A percentile compares a stretch with the other conserved stretches of the same genome.
Evolutionary conservation across 1,140 invertebrate species (phyloP).

Genomic region (Plutomurus gul): DNA sequence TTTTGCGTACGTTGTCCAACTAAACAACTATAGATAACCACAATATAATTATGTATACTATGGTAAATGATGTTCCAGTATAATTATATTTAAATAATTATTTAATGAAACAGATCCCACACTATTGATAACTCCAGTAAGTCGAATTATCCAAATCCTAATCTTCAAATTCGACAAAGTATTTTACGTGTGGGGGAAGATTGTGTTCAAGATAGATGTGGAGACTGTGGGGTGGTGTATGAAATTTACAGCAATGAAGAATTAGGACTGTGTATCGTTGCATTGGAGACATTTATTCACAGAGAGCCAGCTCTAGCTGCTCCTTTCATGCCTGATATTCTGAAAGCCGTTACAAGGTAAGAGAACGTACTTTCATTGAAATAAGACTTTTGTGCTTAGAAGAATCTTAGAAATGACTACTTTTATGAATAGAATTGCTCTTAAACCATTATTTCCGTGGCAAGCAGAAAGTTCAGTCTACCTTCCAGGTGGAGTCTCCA

Average conservation of each 20-base stretch:
- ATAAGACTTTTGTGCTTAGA: not conserved
- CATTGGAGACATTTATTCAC: constrained; percentile 93
- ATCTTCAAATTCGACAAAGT: constrained; percentile 63
- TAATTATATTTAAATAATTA: not conserved
- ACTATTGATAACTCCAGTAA: not conserved
- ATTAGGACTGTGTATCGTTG: constrained; percentile 89
- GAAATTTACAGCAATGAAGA: constrained; percentile 98
- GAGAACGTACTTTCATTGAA: not conserved
- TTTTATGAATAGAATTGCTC: constrained; percentile 65
- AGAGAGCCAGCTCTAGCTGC: constrained; percentile 91
- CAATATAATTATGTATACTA: not conserved
- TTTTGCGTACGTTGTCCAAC: constrained; percentile 43
- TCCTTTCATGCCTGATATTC: constrained; percentile 86
- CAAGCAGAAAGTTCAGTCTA: constrained; percentile 85
- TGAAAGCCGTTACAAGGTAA: constrained; percentile 80
- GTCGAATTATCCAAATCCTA: not conserved
- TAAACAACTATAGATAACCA: no score
- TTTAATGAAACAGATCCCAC: constrained; percentile 8
- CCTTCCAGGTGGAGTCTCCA: constrained; percentile 83
- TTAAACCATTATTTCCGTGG: constrained; percentile 83
- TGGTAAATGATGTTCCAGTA: not conserved
- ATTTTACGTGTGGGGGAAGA: constrained; percentile 72
- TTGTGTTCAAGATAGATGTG: constrained; percentile 63
- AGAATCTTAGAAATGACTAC: not conserved
- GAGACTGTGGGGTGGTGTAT: constrained; percentile 78